These are phyloP conservation scores for Anadara kagoshimensis DNA, from an alignment of 1,140 invertebrate species.

Conservation along the genomic window DNA sequence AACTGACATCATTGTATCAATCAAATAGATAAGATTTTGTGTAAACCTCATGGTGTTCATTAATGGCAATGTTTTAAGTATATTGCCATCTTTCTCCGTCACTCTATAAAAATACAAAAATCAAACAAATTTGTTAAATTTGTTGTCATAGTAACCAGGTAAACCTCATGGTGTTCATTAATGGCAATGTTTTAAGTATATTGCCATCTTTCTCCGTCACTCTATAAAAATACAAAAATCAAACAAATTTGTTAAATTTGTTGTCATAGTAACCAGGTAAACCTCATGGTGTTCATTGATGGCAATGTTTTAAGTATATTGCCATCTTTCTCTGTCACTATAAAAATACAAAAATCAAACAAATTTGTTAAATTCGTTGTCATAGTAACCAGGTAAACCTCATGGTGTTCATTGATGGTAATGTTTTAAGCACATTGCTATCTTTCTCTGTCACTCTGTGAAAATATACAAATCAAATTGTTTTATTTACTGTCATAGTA, in stretches of 20 bases:
- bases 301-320: slow-evolving; percentile 66
- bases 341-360: slow-evolving; percentile 25
- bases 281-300: slow-evolving; percentile 72
- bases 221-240: slow-evolving; percentile 45
- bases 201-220: slow-evolving; percentile 73
- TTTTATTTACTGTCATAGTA: too few relatives aligned
- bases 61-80: slow-evolving; percentile 50
- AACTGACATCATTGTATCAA: slow-evolving; percentile 81
- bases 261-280: too few relatives aligned
- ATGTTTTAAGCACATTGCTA: slow-evolving; percentile 71
- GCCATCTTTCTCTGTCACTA: slow-evolving; percentile 73
- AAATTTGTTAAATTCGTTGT: too few relatives aligned
- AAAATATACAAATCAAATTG: too few relatives aligned
- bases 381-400: too few relatives aligned
- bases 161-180: slow-evolving; percentile 76
- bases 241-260: too few relatives aligned
- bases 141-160: too few relatives aligned
- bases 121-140: too few relatives aligned
- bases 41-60: slow-evolving; percentile 78
- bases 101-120: slow-evolving; percentile 50
- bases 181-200: slow-evolving; percentile 61
- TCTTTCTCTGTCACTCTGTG: slow-evolving; percentile 58
- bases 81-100: slow-evolving; percentile 74
- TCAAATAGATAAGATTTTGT: slow-evolving; percentile 82
- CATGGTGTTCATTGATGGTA: slow-evolving; percentile 63